phyloP scores from a whole-genome alignment of 1,140 invertebrate genomes.

The Pissodes strobi region DNA sequence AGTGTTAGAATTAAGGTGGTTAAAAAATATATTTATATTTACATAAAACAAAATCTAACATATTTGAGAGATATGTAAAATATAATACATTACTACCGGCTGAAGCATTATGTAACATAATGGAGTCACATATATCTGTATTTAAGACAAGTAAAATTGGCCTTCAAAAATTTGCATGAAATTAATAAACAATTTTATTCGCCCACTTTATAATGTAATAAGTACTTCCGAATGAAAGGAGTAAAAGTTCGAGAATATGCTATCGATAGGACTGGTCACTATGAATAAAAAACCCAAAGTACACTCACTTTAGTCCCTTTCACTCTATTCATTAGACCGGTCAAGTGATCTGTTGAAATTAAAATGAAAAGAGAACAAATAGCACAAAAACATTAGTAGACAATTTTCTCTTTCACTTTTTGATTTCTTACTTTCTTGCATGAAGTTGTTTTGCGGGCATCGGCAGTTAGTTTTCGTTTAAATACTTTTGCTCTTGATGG shows the following conservation, averaged over 20 bases:
- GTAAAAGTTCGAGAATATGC: slow-evolving; percentile 3
- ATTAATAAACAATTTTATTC: slow-evolving; percentile 12
- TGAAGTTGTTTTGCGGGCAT: background rate
- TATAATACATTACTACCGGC: no score
- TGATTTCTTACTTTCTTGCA: background rate
- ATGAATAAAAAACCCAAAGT: background rate
- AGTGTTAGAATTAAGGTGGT: no score
- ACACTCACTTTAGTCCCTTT: slow-evolving; percentile 8
- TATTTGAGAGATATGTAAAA: no score
- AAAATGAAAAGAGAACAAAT: slow-evolving; percentile 1
- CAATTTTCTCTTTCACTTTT: slow-evolving; percentile 6
- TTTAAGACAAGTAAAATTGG: no score
- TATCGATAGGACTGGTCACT: background rate
- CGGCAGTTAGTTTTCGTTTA: background rate
- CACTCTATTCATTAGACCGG: slow-evolving; percentile 14
- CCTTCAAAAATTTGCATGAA: no score
- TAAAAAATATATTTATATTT: no score
- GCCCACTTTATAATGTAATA: background rate
- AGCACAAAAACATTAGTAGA: slow-evolving; percentile 2
- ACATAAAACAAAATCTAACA: no score
- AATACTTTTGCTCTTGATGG: no score
- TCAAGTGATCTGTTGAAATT: background rate
- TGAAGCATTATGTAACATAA: no score
- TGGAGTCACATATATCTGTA: no score
- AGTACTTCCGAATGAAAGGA: background rate